Conservation (phyloP, 2,888 invertebrate species). For the Nemoura dubitans region DNA sequence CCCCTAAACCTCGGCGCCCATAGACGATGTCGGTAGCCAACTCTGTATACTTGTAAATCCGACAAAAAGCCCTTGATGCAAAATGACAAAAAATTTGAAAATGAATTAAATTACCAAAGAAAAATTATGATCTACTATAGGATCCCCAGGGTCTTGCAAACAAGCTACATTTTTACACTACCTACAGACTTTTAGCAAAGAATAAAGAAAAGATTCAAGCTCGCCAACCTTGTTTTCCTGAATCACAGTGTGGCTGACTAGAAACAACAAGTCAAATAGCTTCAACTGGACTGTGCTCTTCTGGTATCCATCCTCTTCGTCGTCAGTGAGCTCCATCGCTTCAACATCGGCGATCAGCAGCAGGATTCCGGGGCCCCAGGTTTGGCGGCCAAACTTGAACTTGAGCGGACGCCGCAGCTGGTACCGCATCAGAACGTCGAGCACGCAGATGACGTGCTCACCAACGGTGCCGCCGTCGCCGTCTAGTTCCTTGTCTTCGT, state of each 20-base stretch:
- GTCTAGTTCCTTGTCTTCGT: slow-evolving; percentile 49
- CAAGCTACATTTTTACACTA: too few species aligned
- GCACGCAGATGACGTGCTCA: slow-evolving; percentile 48
- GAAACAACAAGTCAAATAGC: background rate
- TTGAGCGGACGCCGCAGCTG: background rate
- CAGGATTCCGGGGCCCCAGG: background rate
- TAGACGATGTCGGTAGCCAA: too few species aligned
- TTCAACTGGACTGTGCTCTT: background rate
- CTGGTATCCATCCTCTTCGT: slow-evolving; percentile 46
- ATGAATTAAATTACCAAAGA: too few species aligned
- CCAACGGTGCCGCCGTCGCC: background rate
- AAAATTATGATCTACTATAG: too few species aligned
- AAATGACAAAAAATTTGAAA: too few species aligned
- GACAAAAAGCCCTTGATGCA: too few species aligned
- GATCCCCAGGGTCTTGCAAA: too few species aligned
- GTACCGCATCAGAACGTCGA: slow-evolving; percentile 39
- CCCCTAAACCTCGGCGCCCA: too few species aligned
- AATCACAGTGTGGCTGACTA: background rate
- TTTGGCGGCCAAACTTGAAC: background rate
- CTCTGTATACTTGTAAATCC: too few species aligned
- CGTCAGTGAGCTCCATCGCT: slow-evolving; percentile 56
- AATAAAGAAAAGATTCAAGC: too few species aligned
- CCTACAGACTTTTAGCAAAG: too few species aligned
- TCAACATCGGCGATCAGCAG: slow-evolving; percentile 55
- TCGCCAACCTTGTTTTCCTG: background rate